These are phyloP conservation scores for Virgularia gustaviana DNA, from an alignment of 92 coral and sea anemone species.

Conservation along the genomic window DNA sequence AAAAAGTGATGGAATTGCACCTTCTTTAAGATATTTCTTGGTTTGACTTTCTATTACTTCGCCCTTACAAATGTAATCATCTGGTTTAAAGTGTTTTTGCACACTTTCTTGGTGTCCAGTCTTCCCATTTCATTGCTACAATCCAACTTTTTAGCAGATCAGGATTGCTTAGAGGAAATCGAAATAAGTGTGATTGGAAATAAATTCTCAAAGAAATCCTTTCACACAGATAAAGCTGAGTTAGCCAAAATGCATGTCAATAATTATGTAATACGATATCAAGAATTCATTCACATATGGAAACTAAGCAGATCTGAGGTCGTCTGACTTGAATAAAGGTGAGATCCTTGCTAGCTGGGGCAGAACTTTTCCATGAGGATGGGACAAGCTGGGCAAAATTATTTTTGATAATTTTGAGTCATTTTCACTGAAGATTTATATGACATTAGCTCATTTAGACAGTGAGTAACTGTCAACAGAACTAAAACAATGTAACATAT, in stretches of 20 bases:
- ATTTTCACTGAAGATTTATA: too few relatives aligned
- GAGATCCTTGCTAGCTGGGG: too few relatives aligned
- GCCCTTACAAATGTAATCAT: background rate
- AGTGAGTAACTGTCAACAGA: too few relatives aligned
- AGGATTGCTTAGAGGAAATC: background rate
- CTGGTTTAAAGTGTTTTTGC: background rate
- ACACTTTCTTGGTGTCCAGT: background rate
- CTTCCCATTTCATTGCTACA: background rate
- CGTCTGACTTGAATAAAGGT: too few relatives aligned
- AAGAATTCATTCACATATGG: too few relatives aligned
- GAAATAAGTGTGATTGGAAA: background rate
- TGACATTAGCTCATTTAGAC: too few relatives aligned
- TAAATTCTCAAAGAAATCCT: background rate
- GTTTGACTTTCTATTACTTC: background rate
- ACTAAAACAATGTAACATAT: too few relatives aligned
- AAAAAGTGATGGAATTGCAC: conserved; percentile 5
- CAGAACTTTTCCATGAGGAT: too few relatives aligned
- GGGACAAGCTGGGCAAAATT: too few relatives aligned
- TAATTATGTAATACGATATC: background rate
- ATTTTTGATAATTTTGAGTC: too few relatives aligned
- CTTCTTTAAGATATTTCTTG: background rate
- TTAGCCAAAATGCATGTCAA: background rate
- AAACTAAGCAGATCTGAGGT: too few relatives aligned
- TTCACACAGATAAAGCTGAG: too few relatives aligned
- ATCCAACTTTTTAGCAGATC: background rate